Percentiles rank a stretch among this genome's conserved stretches.
Conservation (phyloP, 30 jellyfish, hydroid and myxozoan genomes). For the Mastigias papua region DNA sequence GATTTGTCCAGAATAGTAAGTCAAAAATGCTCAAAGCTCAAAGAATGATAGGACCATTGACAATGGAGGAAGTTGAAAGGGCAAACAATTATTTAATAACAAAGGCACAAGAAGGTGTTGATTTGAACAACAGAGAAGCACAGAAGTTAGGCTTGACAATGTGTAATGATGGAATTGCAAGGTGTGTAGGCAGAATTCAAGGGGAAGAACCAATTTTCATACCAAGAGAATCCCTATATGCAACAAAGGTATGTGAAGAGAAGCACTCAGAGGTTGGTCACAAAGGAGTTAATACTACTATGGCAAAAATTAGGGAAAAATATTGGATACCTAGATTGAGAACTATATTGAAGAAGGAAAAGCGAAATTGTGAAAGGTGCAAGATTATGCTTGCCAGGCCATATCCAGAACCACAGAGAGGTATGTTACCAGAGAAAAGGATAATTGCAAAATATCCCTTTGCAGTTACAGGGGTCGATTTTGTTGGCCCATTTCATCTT, state of each 20-base stretch:
- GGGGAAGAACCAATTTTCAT: constrained; percentile 50
- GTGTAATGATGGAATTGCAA: constrained; percentile 21
- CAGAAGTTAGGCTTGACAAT: constrained; percentile 25
- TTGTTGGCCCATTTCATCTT: constrained; percentile 41
- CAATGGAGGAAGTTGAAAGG: constrained; percentile 38
- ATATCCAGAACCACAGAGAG: constrained; percentile 37
- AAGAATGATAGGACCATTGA: constrained; percentile 29
- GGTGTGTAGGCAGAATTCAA: constrained; percentile 54
- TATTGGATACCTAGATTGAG: constrained; percentile 55
- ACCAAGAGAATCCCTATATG: constrained; percentile 24
- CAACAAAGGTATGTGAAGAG: constrained; percentile 39
- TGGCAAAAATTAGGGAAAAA: constrained; percentile 54
- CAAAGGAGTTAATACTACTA: constrained; percentile 36
- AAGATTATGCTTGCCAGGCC: constrained; percentile 52
- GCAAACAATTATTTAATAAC: constrained; percentile 20
- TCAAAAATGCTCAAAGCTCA: background rate
- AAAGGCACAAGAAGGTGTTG: constrained; percentile 18
- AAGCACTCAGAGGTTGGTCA: constrained; percentile 37
- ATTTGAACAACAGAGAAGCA: constrained; percentile 22
- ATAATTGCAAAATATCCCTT: constrained; percentile 40
- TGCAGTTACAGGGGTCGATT: constrained; percentile 70
- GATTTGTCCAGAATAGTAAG: constrained; percentile 11
- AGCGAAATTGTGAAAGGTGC: constrained; percentile 49
- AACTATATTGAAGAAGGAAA: constrained; percentile 26
- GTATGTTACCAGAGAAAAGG: constrained; percentile 34